Percentiles rank a stretch among this genome's conserved stretches.
These are phyloP conservation scores for Trogon surrucura DNA, from an alignment of 2,113 vertebrate genomes.

Conservation along the genomic window DNA sequence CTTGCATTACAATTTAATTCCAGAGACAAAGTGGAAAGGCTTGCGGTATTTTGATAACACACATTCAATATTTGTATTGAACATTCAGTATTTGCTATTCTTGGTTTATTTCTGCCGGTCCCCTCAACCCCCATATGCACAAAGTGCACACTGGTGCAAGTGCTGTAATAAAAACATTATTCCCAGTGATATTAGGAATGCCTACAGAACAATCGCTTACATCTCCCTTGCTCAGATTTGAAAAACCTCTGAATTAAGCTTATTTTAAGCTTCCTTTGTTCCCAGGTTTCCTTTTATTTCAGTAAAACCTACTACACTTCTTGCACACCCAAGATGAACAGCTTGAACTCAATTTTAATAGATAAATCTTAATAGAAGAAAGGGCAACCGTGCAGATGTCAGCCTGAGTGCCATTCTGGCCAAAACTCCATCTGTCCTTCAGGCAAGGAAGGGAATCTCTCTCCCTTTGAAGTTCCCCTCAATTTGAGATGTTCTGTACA, in stretches of 20 bases:
- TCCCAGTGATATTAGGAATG: background rate
- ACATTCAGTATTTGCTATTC: background rate
- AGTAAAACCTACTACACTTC: background rate
- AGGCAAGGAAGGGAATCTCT: background rate
- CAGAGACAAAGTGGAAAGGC: background rate
- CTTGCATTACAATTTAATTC: background rate
- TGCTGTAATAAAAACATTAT: background rate
- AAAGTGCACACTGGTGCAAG: background rate
- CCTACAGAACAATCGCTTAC: background rate
- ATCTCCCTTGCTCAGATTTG: background rate
- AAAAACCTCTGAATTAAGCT: background rate
- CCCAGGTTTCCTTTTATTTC: background rate
- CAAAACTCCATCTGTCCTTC: background rate
- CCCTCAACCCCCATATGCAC: rapidly evolving
- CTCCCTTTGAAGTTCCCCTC: background rate
- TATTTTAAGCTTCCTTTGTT: background rate
- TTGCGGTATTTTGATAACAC: background rate
- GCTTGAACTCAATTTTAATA: background rate
- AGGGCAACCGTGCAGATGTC: background rate
- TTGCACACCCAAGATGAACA: background rate
- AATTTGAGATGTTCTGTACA: background rate
- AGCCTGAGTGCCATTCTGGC: background rate
- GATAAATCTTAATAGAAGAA: background rate
- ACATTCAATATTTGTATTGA: background rate
- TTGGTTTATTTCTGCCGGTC: background rate